Conservation (phyloP, 2,888 invertebrate genomes). For the Ischnus inquisitorius region DNA sequence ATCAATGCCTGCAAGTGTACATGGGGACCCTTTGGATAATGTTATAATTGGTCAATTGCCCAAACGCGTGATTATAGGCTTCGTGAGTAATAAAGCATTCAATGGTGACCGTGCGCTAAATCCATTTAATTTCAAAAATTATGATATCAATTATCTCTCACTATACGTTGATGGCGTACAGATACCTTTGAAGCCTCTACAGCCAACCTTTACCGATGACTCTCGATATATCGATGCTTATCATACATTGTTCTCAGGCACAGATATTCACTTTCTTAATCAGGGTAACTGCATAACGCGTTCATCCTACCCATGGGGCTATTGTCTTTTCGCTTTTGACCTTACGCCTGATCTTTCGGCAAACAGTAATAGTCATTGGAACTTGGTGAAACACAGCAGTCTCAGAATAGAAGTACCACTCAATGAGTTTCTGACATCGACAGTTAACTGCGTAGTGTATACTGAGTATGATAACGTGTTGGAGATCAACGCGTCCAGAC, state of each 20-base stretch:
- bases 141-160: constrained; percentile 34
- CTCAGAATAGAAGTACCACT: no score
- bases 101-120: constrained; percentile 64
- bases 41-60: constrained; percentile 77
- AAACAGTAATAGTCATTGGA: no score
- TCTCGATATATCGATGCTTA: constrained; percentile 71
- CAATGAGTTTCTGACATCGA: not conserved
- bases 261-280: no score
- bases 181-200: constrained; percentile 69
- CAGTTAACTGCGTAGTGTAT: not conserved
- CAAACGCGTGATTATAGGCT: constrained; percentile 75
- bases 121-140: constrained; percentile 58
- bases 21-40: constrained; percentile 76
- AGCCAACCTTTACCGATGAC: constrained; percentile 63
- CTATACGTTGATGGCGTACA: no score
- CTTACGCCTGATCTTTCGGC: not conserved
- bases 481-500: no score
- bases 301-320: no score
- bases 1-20: constrained; percentile 70
- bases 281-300: no score
- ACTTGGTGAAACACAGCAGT: not conserved
- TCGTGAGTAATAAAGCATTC: constrained; percentile 71
- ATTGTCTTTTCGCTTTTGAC: no score
- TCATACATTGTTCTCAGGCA: constrained; percentile 74
- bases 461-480: no score